A percentile compares a stretch with the other conserved stretches of the same genome.
phyloP scores from a whole-genome alignment of 2,797 vertebrate genomes.

The Betta splendens region DNA sequence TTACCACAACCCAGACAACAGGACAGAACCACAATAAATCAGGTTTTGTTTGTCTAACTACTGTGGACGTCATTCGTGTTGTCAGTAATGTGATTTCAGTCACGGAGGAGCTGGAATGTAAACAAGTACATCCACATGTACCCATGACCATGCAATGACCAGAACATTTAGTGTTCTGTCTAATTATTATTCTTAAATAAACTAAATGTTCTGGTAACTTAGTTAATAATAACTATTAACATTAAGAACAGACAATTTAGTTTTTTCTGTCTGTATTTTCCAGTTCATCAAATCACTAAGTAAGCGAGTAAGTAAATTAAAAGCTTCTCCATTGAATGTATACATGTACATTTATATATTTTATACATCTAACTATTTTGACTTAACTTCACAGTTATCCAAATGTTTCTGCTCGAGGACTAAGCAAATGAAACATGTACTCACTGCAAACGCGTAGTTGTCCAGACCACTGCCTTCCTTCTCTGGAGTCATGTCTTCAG shows the following conservation, averaged over 20 bases:
- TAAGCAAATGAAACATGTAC: slow-evolving; percentile 60
- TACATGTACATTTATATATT: neutral
- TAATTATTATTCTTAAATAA: too few relatives aligned
- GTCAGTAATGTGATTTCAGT: slow-evolving; percentile 16
- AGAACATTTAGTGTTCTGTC: neutral
- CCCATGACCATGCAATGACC: slow-evolving; percentile 13
- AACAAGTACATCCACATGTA: slow-evolving; percentile 26
- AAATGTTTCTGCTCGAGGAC: neutral
- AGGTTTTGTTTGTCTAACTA: slow-evolving; percentile 1
- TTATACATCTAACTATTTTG: neutral
- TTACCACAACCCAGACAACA: neutral
- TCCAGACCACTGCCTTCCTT: slow-evolving; percentile 81
- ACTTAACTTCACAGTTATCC: neutral
- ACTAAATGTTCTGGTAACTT: too few relatives aligned
- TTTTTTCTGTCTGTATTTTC: neutral
- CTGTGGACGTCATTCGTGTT: neutral
- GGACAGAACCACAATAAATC: neutral
- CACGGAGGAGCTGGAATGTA: slow-evolving; percentile 45
- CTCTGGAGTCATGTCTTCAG: slow-evolving; percentile 72
- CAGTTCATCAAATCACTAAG: neutral
- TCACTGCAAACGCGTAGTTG: slow-evolving; percentile 85
- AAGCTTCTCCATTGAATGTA: neutral
- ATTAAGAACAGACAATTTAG: too few relatives aligned
- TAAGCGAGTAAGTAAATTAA: neutral
- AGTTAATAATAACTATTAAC: too few relatives aligned